Base-by-base conservation (phyloP, 2,888 invertebrate species). In the Morpho helenor region DNA sequence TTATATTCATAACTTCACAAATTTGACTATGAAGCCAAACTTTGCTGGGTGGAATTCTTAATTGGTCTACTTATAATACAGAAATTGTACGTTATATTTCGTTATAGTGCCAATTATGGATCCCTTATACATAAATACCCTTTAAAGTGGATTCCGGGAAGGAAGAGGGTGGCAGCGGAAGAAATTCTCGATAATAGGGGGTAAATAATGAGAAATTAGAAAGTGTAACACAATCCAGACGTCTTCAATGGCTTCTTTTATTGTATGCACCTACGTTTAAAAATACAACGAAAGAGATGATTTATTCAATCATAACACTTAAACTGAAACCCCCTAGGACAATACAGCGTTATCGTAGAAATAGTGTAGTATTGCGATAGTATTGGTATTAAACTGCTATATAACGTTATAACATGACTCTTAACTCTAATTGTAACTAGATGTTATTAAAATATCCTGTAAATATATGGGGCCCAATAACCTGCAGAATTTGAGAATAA, bases 111-210 rank as follows among this genome's bases (percentile, higher is more conserved):
- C 86, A 87, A 87, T 88, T 87, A 87, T 78, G 79, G 77, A 77
- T 79, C 82, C 77, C 79, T 84, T 84, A 80, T 82, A 82, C 79
- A 77, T 82, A 86, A 84, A 85, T 85, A 84, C 82, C 83, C 77
- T 79, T 82, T 80, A 81, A 82, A 84, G 82, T 81, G 80, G 80
- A 76, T 79, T 73, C 71, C 68, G 74, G 80, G 82, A 84, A 84
- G 82, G 82, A 86, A 87, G 79, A 82, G 83, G 83, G 82, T 72
- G 79, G 74, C 75, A 80, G 77, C 80, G 85, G 82, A 86, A 84
- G 85, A 82, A 86, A 86, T 85, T 75, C 74, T 77, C 82, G 84
- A 84, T 87, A 85, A 83, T 82, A 79, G 74, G 77, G 80, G 77
- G 79, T 77, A 77, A 80, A 79, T 80, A 81, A 83, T 81, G 77